Evolutionary conservation across 2,113 vertebrate species (phyloP).

Genomic region (Probosciger aterrimus): DNA sequence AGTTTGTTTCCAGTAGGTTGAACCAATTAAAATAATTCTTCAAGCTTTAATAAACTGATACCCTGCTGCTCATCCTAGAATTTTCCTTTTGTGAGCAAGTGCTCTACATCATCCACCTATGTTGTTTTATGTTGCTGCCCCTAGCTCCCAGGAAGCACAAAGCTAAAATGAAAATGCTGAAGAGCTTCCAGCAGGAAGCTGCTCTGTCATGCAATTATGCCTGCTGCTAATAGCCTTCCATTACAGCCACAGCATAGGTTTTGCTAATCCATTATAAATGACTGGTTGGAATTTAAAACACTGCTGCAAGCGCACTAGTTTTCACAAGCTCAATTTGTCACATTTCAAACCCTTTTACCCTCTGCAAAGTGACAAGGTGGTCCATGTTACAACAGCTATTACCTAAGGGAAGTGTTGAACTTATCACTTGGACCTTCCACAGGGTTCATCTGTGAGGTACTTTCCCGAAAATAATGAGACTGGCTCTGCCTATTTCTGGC

Average conservation of each 20-base stretch:
- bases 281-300: not conserved
- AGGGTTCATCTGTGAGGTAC: not conserved
- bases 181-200: not conserved
- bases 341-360: not conserved
- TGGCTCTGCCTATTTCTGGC: not conserved
- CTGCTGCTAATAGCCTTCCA: constrained; percentile 2
- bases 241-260: not conserved
- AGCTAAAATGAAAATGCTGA: not conserved
- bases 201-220: not conserved
- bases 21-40: not conserved
- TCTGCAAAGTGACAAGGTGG: not conserved
- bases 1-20: not conserved
- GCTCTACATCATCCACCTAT: not conserved
- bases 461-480: not conserved
- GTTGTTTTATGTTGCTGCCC: not conserved
- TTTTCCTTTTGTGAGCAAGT: not conserved
- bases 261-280: not conserved
- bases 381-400: not conserved
- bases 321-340: not conserved
- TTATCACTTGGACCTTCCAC: not conserved
- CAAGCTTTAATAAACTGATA: not conserved
- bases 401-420: not conserved
- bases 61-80: not conserved
- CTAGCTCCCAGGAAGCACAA: not conserved
- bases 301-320: not conserved